Evolutionary conservation across 2,797 vertebrate species (phyloP).

Genomic region (Heteromormyrus szaboi): DNA sequence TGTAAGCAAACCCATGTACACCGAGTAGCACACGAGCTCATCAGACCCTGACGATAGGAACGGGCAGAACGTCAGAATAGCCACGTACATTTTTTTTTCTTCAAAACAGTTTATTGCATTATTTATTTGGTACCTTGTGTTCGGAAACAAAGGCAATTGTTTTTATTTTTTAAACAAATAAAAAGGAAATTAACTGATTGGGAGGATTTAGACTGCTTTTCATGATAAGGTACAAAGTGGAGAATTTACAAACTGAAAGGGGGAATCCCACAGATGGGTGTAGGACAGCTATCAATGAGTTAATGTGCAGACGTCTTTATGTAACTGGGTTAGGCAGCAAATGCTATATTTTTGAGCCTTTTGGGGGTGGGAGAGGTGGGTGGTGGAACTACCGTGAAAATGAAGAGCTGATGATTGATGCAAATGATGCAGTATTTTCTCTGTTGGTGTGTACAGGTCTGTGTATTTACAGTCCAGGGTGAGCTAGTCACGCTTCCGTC

Average conservation of each 20-base stretch:
- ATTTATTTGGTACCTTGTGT: constrained; percentile 80
- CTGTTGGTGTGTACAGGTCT: neutral
- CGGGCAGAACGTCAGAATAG: neutral
- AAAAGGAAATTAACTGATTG: constrained; percentile 71
- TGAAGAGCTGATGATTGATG: neutral
- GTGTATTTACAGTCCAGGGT: neutral
- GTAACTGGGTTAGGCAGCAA: constrained; percentile 61
- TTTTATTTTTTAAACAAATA: constrained; percentile 55
- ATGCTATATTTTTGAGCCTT: constrained; percentile 7
- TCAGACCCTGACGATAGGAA: neutral
- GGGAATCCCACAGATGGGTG: constrained; percentile 52
- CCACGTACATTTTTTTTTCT: constrained; percentile 58
- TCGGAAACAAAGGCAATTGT: constrained; percentile 74
- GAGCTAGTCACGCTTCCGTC: too few species aligned
- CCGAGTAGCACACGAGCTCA: neutral
- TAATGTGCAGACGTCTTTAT: constrained; percentile 66
- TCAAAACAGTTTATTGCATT: constrained; percentile 80
- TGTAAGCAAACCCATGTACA: neutral
- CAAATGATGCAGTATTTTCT: neutral
- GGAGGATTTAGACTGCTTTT: constrained; percentile 53
- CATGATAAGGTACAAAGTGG: constrained; percentile 72
- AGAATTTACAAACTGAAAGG: constrained; percentile 74
- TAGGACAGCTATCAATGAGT: constrained; percentile 62
- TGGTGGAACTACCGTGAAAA: neutral
- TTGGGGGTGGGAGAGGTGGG: neutral